Evolutionary conservation across 2,888 invertebrate species (phyloP), one percentile per base, ranked within the genome.

Genomic region (Lingula anatina): DNA sequence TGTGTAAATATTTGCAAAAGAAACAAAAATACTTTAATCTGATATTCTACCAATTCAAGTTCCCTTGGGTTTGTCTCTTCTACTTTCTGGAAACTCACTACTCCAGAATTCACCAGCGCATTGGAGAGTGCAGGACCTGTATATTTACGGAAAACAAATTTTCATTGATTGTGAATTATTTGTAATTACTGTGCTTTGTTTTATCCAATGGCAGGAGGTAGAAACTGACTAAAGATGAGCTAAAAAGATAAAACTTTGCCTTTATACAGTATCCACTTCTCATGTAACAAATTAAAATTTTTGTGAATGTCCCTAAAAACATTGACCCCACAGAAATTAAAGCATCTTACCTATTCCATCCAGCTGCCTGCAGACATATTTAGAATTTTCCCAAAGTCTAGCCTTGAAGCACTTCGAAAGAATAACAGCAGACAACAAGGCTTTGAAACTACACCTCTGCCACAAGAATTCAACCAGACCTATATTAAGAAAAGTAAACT

Each of bases 331-430:
- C 31, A 31, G 15, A 9, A 31, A 12, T 31, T 15, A 31, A 31
- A 15, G 31, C 9, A 28, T 35, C 39, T 24, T 56, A 73, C 78
- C 78, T 54, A 89, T 87, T 41, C 86, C 85, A 49, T 82, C 83
- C 43, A 90, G 73, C 68, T 89, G 89, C 62, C 83, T 83, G 52
- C 84, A 80, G 23, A 89, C 82, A 69, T 81, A 85, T 1, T 76
- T 76, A 0, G 88, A 87, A 70, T 88, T 84, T 66, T 88, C 87
- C 89, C 90, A 90, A 39, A 89, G 75, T 60, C 82, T 82, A 0
- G 85, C 82, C 26, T 77, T 64, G 54, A 88, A 79, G 65, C 87
- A 86, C 77, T 89, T 88, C 5, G 82, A 78, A 47, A 89, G 77
- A 26, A 83, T 76, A 23, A 84, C 73, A 0, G 86, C 76, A 72